A percentile compares a stretch with the other conserved stretches of the same genome.
Evolutionary conservation across 2,113 vertebrate species (phyloP).

Genomic region (Chrysochloris asiatica): DNA sequence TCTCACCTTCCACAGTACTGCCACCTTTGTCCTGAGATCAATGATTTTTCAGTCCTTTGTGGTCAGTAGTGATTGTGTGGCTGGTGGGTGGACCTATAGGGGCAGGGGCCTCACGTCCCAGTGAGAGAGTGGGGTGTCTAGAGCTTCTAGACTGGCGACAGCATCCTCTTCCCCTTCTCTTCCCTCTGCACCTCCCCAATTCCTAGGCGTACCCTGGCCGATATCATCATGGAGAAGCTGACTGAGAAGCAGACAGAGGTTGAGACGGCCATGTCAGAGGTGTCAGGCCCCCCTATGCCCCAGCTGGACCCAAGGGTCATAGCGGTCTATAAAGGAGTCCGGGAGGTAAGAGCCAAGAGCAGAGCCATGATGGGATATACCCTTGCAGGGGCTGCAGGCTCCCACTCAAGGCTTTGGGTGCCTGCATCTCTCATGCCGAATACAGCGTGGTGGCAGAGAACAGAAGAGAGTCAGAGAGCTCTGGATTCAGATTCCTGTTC

Average conservation of each 20-base stretch:
- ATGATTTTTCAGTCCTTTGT: background rate
- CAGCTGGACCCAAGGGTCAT: slow-evolving; percentile 93
- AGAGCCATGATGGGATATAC: fast-evolving
- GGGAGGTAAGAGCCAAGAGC: slow-evolving; percentile 87
- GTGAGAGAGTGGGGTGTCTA: background rate
- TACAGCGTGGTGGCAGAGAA: background rate
- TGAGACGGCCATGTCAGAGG: slow-evolving; percentile 92
- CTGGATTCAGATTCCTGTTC: background rate
- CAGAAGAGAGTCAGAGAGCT: background rate
- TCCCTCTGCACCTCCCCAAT: background rate
- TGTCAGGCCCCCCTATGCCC: slow-evolving; percentile 90
- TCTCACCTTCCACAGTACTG: background rate
- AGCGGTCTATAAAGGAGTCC: slow-evolving; percentile 94
- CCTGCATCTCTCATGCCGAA: background rate
- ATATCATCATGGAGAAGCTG: slow-evolving; percentile 98
- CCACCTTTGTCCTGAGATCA: background rate
- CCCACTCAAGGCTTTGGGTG: background rate
- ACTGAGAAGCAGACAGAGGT: slow-evolving; percentile 99
- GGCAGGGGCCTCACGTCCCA: background rate
- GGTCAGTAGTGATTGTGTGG: background rate
- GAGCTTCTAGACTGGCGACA: background rate
- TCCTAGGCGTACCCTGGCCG: slow-evolving; percentile 92
- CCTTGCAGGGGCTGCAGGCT: background rate
- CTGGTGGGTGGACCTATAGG: background rate
- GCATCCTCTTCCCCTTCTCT: background rate